A percentile compares a stretch with the other conserved stretches of the same genome.
phyloP scores from a whole-genome alignment of 1,140 invertebrate genomes.

The Drosophila sechellia region DNA sequence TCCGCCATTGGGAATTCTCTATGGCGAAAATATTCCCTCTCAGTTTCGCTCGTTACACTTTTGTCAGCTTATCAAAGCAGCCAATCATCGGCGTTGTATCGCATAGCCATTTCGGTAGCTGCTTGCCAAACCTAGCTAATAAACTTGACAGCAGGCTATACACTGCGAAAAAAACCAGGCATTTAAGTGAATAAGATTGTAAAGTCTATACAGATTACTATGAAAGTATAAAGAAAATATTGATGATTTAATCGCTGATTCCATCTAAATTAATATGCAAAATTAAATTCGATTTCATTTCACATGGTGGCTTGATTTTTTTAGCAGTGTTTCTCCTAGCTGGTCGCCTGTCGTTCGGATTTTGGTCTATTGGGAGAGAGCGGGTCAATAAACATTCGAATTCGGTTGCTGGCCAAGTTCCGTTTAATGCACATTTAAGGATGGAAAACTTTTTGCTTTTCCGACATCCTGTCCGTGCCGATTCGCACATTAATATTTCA shows the following conservation, averaged over 20 bases:
- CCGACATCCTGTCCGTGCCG: constrained; percentile 32
- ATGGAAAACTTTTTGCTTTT: constrained; percentile 21
- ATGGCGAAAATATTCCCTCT: constrained; percentile 32
- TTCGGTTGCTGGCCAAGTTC: constrained; percentile 33
- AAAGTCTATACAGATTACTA: no score
- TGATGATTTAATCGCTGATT: no score
- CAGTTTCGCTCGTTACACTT: constrained; percentile 67
- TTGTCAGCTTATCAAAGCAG: constrained; percentile 80
- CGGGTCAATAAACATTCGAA: constrained; percentile 47
- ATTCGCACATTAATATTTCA: constrained; percentile 66
- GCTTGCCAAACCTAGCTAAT: constrained; percentile 63
- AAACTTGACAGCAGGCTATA: constrained; percentile 62
- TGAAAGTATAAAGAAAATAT: no score
- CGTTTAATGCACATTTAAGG: constrained; percentile 68
- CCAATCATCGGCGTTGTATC: constrained; percentile 79
- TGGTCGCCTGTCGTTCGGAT: constrained; percentile 11
- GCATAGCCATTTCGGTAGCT: constrained; percentile 42
- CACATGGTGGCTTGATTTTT: not conserved
- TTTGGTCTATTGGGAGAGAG: constrained; percentile 25
- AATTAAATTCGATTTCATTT: no score
- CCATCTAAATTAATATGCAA: no score
- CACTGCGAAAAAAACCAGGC: constrained; percentile 2
- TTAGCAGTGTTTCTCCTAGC: not conserved
- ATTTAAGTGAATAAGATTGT: not conserved
- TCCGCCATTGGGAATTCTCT: constrained; percentile 11